phyloP scores from a whole-genome alignment of 2,113 vertebrate species.

The Oncorhynchus mykiss region DNA sequence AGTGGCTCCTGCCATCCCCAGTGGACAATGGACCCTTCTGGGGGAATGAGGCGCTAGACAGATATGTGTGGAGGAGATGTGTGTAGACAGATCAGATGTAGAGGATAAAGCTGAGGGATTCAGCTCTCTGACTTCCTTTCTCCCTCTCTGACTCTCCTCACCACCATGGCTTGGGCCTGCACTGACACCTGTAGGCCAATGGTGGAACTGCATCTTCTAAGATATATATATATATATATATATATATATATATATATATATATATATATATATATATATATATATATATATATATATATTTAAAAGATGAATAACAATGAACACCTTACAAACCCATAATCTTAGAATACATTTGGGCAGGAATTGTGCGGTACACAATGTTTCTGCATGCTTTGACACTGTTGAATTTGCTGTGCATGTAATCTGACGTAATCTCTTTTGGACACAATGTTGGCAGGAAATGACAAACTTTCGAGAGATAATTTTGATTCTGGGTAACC shows the following conservation, averaged over 20 bases:
- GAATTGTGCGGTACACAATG: no score
- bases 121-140: not conserved
- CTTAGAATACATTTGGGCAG: not conserved
- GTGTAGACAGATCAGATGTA: not conserved
- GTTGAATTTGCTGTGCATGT: no score
- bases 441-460: no score
- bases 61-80: not conserved
- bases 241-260: not conserved
- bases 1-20: not conserved
- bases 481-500: no score
- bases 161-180: constrained; percentile 9
- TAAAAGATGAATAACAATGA: not conserved
- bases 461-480: no score
- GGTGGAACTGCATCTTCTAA: not conserved
- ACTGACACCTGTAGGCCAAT: constrained; percentile 36
- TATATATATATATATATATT: not conserved
- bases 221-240: not conserved
- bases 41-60: not conserved
- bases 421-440: no score
- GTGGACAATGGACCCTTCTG: not conserved
- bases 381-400: no score
- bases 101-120: not conserved
- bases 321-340: not conserved
- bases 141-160: not conserved
- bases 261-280: not conserved